Evolutionary conservation across 2,888 invertebrate species (phyloP).

Genomic region (Drosophila antonietae): DNA sequence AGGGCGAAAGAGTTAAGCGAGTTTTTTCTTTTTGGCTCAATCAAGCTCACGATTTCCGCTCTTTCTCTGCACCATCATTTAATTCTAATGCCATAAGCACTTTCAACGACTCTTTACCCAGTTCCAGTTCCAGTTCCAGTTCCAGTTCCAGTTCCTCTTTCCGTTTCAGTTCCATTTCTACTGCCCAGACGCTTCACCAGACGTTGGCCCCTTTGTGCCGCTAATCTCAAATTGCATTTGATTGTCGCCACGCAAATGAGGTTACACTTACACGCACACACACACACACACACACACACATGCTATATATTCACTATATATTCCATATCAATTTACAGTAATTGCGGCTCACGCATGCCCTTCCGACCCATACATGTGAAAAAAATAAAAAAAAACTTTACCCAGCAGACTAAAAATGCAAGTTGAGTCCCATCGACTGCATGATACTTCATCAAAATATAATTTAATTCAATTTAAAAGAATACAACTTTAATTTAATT

Average conservation of each 20-base stretch:
- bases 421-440: not conserved
- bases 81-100: not conserved
- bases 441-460: not conserved
- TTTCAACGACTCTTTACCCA: conserved; percentile 1
- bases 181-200: conserved; percentile 2
- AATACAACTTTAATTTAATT: no score
- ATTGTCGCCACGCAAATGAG: conserved; percentile 58
- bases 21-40: not conserved
- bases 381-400: conserved; percentile 3
- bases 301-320: conserved; percentile 17
- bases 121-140: not conserved
- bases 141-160: not conserved
- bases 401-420: not conserved
- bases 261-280: conserved; percentile 31
- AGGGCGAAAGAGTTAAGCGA: not conserved
- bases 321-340: conserved; percentile 66
- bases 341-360: conserved; percentile 47
- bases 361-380: conserved; percentile 21
- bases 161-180: conserved; percentile 3
- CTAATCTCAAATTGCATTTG: conserved; percentile 70
- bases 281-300: conserved; percentile 10
- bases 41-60: not conserved
- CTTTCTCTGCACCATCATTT: not conserved
- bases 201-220: conserved; percentile 27
- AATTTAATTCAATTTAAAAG: no score